Evolutionary conservation across 1,140 invertebrate species (phyloP).

Genomic region (Scaptomyza hsui): DNA sequence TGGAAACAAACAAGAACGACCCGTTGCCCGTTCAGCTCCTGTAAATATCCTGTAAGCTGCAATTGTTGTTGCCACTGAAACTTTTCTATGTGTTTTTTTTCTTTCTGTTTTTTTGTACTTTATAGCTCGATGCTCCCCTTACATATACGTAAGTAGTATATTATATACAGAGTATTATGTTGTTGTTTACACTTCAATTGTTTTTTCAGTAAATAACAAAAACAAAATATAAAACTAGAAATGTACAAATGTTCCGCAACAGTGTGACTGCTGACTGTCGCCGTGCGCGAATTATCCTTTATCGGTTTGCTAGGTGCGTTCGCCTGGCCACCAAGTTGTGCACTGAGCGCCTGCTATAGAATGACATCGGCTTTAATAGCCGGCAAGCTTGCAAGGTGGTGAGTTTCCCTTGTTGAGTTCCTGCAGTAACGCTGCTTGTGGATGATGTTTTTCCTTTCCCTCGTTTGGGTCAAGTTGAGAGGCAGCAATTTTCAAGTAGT

Average conservation of each 20-base stretch:
- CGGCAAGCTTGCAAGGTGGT: slow-evolving; percentile 41
- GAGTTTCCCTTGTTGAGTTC: slow-evolving; percentile 51
- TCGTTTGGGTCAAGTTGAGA: slow-evolving; percentile 51
- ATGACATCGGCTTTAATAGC: slow-evolving; percentile 63
- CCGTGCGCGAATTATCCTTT: slow-evolving; percentile 38
- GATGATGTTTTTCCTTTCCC: slow-evolving; percentile 8
- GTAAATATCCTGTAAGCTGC: not conserved
- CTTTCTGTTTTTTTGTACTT: slow-evolving; percentile 43
- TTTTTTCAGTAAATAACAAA: slow-evolving; percentile 10
- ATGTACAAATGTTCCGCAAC: slow-evolving; percentile 22
- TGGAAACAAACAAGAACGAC: slow-evolving; percentile 4
- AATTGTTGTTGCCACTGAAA: slow-evolving; percentile 7
- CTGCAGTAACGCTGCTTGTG: slow-evolving; percentile 20
- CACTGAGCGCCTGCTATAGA: slow-evolving; percentile 53
- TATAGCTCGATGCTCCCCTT: slow-evolving; percentile 42
- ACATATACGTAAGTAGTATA: slow-evolving; percentile 4
- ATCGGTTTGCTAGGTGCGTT: slow-evolving; percentile 24
- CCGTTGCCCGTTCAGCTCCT: not conserved
- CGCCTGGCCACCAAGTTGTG: slow-evolving; percentile 52
- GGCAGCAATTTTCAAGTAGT: slow-evolving; percentile 3
- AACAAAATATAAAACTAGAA: slow-evolving; percentile 17
- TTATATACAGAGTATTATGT: slow-evolving; percentile 17
- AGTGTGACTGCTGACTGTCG: slow-evolving; percentile 3
- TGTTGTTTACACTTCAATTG: slow-evolving; percentile 22
- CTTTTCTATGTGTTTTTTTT: not conserved